Base-by-base conservation (phyloP, 2,888 invertebrate species). In the Limnephilus rhombicus region DNA sequence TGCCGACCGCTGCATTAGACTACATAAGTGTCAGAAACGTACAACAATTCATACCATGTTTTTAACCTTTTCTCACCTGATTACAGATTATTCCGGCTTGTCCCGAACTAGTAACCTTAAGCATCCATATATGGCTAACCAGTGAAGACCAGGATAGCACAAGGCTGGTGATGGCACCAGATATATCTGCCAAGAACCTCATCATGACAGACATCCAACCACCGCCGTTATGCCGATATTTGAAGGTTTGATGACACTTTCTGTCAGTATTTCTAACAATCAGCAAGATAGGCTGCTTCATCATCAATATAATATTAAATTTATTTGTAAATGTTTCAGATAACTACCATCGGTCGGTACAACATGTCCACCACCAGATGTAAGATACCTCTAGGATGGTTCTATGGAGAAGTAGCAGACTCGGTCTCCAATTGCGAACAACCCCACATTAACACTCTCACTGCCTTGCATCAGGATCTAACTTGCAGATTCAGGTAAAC, bases 311-410 rank as follows among this genome's bases (percentile, higher is more conserved):
- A 82, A 15, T 29, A 88, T 53, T 88, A 53, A 24, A 37, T 37
- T 83, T 83, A 83, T 83, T 34, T 12, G 88, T 92, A 85, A 37
- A 90, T 91, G 85, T 94, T 95, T 82, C 94, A 98, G 98, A 98
- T 99, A 93, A 99, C 99, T 68, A 98, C 98, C 1, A 98, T 99
- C 94, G 99, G 99, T 15, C 97, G 98, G 18, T 98, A 98, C 94
- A 99, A 99, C 86, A 98, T 98, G 98, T 98, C 98, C 41, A 98
- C 98, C 0, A 98, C 98, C 91, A 97, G 98, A 94, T 98, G 98
- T 94, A 98, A 98, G 95, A 98, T 99, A 93, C 98, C 99, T 0
- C 96, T 99, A 80, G 99, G 99, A n/a, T 98, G 98, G 95, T 99
- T 99, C 95, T 99, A 98, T 95, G 99, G 99, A 0, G 99, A 99